These are phyloP conservation scores for Coelopa pilipes DNA, from an alignment of 2,888 invertebrate genomes.

Conservation along the genomic window DNA sequence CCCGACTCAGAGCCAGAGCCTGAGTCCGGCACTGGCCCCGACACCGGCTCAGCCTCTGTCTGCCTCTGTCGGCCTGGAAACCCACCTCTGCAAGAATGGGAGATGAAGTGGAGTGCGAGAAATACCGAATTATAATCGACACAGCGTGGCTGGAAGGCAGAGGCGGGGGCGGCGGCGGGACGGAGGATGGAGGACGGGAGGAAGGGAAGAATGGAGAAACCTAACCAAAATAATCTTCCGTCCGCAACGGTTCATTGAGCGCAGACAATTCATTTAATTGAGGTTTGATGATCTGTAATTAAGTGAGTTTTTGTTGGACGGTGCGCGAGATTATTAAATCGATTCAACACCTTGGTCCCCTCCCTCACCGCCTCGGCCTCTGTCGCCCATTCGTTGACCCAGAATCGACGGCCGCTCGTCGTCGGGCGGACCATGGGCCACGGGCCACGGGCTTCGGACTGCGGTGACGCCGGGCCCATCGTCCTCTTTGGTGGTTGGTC, in stretches of 20 bases:
- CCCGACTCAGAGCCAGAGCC: too few species aligned
- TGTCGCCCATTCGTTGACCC: too few species aligned
- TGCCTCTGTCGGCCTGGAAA: too few species aligned
- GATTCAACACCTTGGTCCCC: constrained; percentile 19
- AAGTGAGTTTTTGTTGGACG: constrained; percentile 39
- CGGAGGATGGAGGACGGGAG: not conserved
- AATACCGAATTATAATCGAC: not conserved
- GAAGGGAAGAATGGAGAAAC: not conserved
- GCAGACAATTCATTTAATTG: constrained; percentile 49
- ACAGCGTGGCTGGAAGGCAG: not conserved
- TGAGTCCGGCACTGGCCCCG: too few species aligned
- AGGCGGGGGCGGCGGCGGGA: not conserved
- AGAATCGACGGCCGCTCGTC: too few species aligned
- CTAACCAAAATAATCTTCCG: not conserved
- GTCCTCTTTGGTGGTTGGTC: too few species aligned
- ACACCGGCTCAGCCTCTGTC: too few species aligned
- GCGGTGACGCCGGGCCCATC: too few species aligned
- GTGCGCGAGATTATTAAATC: constrained; percentile 4
- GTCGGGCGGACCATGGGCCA: too few species aligned
- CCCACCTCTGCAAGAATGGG: too few species aligned
- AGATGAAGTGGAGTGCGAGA: constrained; percentile 4
- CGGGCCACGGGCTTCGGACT: too few species aligned
- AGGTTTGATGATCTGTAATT: constrained; percentile 58
- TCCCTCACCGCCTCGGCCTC: too few species aligned
- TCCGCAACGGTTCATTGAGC: constrained; percentile 26